These are phyloP conservation scores for human DNA, from an alignment of 2,113 vertebrate species.

Conservation along the genomic window GRCh38 chr1:31354501-31355000, in stretches of 20 bases:
- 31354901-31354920: too few relatives aligned
- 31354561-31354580: neutral
- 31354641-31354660: constrained; percentile 10
- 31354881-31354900: too few relatives aligned
- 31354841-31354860: neutral
- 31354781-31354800: neutral
- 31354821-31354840: neutral
- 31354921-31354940: too few relatives aligned
- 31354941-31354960: too few relatives aligned
- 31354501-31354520: neutral
- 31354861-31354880: neutral
- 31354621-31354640: neutral
- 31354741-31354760: neutral
- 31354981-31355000: too few relatives aligned
- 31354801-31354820: neutral
- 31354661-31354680: neutral
- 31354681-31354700: constrained; percentile 26
- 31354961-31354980: too few relatives aligned
- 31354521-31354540: neutral
- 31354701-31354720: constrained; percentile 31
- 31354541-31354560: constrained; percentile 14
- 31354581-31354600: constrained; percentile 18
- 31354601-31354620: neutral
- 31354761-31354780: neutral
- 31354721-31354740: neutral